Conservation (phyloP, 2,797 vertebrate species). For the Platalea minor region DNA sequence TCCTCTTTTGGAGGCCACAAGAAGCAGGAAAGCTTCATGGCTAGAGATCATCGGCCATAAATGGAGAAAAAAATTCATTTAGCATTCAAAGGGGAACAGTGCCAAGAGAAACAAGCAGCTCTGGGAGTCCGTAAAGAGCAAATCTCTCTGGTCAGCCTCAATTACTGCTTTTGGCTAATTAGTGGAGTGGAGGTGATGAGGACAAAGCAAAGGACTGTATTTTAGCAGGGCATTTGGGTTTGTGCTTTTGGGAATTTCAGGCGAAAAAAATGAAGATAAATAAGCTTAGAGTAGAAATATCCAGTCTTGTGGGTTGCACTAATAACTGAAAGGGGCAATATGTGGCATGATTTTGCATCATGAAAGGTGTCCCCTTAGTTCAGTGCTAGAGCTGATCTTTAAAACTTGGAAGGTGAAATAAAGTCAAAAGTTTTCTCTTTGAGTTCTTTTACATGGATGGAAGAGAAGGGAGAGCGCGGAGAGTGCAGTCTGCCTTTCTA, state of each 20-base stretch:
- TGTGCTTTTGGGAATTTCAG: background rate
- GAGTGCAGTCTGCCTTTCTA: background rate
- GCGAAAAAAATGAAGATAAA: background rate
- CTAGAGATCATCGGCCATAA: background rate
- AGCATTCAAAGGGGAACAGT: background rate
- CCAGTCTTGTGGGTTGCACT: background rate
- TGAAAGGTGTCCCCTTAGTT: background rate
- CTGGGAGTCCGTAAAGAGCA: background rate
- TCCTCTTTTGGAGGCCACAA: background rate
- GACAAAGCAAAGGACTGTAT: background rate
- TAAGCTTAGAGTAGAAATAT: background rate
- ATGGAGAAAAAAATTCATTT: slow-evolving; percentile 13
- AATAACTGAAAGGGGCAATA: background rate
- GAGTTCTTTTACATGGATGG: background rate
- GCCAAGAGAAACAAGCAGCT: slow-evolving; percentile 23
- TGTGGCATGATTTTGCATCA: background rate
- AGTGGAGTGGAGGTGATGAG: background rate
- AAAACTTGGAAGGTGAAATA: background rate
- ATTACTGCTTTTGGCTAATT: slow-evolving; percentile 3
- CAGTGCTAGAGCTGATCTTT: background rate
- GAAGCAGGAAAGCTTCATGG: background rate
- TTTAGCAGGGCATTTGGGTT: background rate
- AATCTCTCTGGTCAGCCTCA: slow-evolving; percentile 1
- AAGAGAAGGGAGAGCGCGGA: background rate
- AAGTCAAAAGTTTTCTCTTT: background rate